Conservation (phyloP, 2,113 vertebrate species). For the Colinus virginianus region DNA sequence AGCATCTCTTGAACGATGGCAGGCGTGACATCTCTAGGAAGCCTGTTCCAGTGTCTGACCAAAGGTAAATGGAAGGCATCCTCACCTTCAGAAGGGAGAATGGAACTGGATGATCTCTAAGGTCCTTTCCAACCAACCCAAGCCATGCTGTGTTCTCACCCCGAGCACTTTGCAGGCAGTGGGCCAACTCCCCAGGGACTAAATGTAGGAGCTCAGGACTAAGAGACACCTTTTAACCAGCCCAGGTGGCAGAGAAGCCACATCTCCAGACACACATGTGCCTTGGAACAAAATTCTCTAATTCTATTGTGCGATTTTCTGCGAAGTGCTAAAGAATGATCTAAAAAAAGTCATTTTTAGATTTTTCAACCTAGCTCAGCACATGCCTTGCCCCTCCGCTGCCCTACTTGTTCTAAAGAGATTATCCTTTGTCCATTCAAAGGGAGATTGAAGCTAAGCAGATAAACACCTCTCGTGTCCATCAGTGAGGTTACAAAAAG, state of each 20-base stretch:
- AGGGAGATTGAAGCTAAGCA: conserved; percentile 87
- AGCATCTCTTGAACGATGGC: not conserved
- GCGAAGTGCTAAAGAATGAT: not conserved
- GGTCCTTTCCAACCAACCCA: not conserved
- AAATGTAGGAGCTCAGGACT: not conserved
- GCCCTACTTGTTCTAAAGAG: conserved; percentile 83
- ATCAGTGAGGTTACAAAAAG: conserved; percentile 70
- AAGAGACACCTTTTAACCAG: not conserved
- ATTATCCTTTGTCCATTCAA: conserved; percentile 82
- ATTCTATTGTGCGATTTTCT: not conserved
- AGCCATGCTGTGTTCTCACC: not conserved
- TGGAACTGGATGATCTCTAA: not conserved
- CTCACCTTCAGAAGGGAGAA: not conserved
- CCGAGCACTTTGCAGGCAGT: not conserved
- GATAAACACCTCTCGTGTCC: conserved; percentile 78
- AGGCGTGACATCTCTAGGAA: not conserved
- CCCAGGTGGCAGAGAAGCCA: not conserved
- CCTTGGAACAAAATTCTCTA: not conserved
- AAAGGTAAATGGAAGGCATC: not conserved
- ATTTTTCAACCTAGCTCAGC: not conserved
- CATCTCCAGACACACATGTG: not conserved
- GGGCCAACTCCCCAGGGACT: not conserved
- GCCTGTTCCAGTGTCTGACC: not conserved
- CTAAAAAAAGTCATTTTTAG: accelerated
- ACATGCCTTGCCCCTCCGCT: not conserved